Evolutionary conservation across 2,797 vertebrate genomes (phyloP).

Genomic region (Eremophila alpestris): DNA sequence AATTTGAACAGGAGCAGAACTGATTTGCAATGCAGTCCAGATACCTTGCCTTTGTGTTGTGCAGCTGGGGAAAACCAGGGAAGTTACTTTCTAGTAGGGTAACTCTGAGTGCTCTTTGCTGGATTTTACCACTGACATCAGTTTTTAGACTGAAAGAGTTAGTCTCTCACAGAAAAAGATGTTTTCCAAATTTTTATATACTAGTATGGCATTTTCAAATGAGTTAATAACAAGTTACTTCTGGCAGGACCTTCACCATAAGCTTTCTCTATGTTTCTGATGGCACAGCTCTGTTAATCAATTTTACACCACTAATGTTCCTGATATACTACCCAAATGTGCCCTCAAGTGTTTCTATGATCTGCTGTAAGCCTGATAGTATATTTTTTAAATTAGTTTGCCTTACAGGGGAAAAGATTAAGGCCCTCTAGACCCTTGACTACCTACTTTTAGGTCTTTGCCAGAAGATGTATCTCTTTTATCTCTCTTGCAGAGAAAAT

Average conservation of each 20-base stretch:
- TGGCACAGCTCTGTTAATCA: constrained; percentile 21
- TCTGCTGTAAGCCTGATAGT: not conserved
- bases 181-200: not conserved
- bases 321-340: not conserved
- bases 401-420: constrained; percentile 6
- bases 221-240: not conserved
- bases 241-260: not conserved
- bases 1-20: not conserved
- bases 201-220: not conserved
- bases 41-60: not conserved
- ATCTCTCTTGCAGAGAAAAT: constrained; percentile 33
- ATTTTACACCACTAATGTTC: not conserved
- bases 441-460: not conserved
- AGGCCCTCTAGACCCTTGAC: not conserved
- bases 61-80: not conserved
- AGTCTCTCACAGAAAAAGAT: not conserved
- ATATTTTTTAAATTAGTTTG: constrained; percentile 31
- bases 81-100: not conserved
- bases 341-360: not conserved
- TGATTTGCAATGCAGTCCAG: not conserved
- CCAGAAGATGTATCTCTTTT: constrained; percentile 23
- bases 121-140: not conserved
- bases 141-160: not conserved
- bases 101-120: not conserved
- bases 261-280: not conserved